A percentile compares a stretch with the other conserved stretches of the same genome.
Evolutionary conservation across 2,888 invertebrate genomes (phyloP).

Genomic region (Apeira syringaria): DNA sequence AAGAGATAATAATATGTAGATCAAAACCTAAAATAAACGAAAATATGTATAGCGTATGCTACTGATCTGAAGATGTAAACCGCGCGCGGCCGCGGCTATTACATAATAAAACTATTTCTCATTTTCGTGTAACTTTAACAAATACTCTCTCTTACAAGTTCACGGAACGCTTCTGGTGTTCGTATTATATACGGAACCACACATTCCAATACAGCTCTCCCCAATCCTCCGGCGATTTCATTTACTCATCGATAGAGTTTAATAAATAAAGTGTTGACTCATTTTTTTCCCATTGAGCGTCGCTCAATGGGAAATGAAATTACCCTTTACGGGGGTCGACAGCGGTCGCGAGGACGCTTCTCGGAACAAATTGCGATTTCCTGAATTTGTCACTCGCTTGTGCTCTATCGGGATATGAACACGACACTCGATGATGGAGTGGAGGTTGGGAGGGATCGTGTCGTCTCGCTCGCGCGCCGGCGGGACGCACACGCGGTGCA

Average conservation of each 20-base stretch:
- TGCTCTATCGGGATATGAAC: conserved; percentile 9
- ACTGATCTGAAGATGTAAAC: too few relatives aligned
- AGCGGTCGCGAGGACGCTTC: conserved; percentile 21
- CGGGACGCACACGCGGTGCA: too few relatives aligned
- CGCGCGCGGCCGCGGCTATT: too few relatives aligned
- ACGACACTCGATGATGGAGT: not conserved
- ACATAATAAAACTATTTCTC: too few relatives aligned
- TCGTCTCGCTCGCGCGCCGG: too few relatives aligned
- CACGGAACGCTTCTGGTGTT: too few relatives aligned
- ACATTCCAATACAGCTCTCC: not conserved
- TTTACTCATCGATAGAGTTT: conserved; percentile 12
- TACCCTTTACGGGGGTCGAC: conserved; percentile 35
- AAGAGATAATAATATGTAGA: too few relatives aligned
- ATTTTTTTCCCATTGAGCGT: conserved; percentile 36
- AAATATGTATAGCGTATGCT: too few relatives aligned
- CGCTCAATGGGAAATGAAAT: conserved; percentile 38
- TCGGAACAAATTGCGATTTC: conserved; percentile 20
- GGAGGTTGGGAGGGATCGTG: not conserved
- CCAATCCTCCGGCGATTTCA: conserved; percentile 3
- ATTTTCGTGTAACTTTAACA: too few relatives aligned
- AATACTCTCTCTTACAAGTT: too few relatives aligned
- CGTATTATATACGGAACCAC: conserved; percentile 9
- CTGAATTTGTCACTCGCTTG: conserved; percentile 27
- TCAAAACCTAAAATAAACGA: too few relatives aligned
- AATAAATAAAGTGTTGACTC: conserved; percentile 37